Conservation (phyloP, 2,797 vertebrate genomes). For the Notoglanidium macrostoma region DNA sequence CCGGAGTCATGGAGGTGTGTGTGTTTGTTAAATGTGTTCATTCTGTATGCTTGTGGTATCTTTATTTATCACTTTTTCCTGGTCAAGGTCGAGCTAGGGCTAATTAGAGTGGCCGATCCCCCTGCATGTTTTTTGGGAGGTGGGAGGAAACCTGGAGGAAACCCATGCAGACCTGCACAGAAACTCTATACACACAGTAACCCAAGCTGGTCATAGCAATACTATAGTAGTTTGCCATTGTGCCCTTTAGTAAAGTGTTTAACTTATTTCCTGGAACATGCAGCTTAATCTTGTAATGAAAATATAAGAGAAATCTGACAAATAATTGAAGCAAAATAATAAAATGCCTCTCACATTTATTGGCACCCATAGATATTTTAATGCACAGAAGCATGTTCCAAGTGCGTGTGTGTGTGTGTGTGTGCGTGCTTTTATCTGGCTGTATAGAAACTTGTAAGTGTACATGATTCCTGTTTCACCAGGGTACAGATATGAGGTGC, state of each 20-base stretch:
- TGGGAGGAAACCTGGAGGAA: neutral
- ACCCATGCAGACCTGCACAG: neutral
- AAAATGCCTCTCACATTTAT: neutral
- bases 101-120: neutral
- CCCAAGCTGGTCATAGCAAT: neutral
- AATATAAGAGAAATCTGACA: neutral
- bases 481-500: neutral
- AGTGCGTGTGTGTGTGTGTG: too few species aligned
- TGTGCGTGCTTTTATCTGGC: too few species aligned
- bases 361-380: neutral
- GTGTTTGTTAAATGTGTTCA: neutral
- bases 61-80: neutral
- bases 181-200: neutral
- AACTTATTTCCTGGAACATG: neutral
- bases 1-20: constrained; percentile 90
- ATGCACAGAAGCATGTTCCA: neutral
- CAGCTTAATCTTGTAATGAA: too few species aligned
- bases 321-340: neutral
- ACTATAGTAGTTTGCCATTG: neutral
- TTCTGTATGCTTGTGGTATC: neutral
- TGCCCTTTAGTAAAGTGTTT: neutral
- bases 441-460: too few species aligned
- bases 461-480: neutral
- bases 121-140: neutral
- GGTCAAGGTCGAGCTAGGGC: neutral